Percentiles rank a stretch among this genome's conserved stretches.
Conservation (phyloP, 2,888 invertebrate species). For the Prosopocoilus inquinatus region DNA sequence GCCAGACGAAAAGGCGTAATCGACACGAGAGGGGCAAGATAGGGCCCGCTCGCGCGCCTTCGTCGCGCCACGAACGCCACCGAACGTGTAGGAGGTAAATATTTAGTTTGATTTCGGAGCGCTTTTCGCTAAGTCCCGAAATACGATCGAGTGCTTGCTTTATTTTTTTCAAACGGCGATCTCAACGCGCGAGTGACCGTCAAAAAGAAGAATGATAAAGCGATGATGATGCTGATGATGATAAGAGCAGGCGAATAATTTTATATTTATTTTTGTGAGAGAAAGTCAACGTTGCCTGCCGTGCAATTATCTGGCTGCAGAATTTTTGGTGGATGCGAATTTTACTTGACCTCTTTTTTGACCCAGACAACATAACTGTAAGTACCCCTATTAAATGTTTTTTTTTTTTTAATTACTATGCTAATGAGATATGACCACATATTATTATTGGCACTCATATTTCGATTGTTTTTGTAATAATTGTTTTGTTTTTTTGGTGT, state of each 20-base stretch:
- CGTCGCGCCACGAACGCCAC: conserved; percentile 32
- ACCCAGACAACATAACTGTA: conserved; percentile 1
- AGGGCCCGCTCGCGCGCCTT: conserved; percentile 28
- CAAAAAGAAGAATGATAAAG: too few relatives aligned
- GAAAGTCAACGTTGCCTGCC: too few relatives aligned
- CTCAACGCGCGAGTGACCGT: not conserved
- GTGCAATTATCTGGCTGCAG: not conserved
- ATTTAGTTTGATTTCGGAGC: conserved; percentile 49
- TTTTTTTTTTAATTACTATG: too few relatives aligned
- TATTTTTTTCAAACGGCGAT: not conserved
- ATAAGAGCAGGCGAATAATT: too few relatives aligned
- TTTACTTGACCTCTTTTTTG: not conserved
- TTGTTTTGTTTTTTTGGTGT: too few relatives aligned
- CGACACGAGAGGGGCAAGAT: conserved; percentile 22
- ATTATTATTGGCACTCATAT: too few relatives aligned
- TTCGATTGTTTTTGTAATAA: too few relatives aligned
- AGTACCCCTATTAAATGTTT: not conserved
- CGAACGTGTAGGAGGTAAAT: conserved; percentile 48
- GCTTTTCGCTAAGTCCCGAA: conserved; percentile 34
- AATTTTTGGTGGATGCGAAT: not conserved
- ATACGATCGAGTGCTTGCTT: conserved; percentile 8
- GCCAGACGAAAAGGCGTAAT: conserved; percentile 24
- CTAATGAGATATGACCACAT: too few relatives aligned
- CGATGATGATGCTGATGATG: too few relatives aligned
- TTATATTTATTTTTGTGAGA: too few relatives aligned